Evolutionary conservation across 2,888 invertebrate genomes (phyloP), one percentile per base, ranked within the genome.

Genomic region (Octodonta nipae): DNA sequence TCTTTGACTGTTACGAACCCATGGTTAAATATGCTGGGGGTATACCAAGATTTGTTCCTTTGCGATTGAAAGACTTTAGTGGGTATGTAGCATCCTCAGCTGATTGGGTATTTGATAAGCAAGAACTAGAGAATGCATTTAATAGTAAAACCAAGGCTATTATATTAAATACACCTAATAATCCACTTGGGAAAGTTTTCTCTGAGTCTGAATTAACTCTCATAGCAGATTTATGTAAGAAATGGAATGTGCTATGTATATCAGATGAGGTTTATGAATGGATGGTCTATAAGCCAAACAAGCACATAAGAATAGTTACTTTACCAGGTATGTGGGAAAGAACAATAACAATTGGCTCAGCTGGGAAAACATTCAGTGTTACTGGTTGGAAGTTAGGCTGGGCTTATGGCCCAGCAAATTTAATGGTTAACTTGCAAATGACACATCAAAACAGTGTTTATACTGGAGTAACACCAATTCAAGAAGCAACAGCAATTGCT

Each of bases 261-360:
- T 80, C 92, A 1, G 98, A 98, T 61, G 98, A 98, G 61, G 98
- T 98, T 0, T 98, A 98, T 49, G 96, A 99, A 60, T 96, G 93
- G 91, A 72, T 98, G 58, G 83, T 87, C 7, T 93, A 80, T 51
- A 74, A 82, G 51, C 81, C 82, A 0, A 68, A 74, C 15, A 67
- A 84, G 49, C 88, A 95, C 60, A 74, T 93, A 37, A 73, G 93
- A 56, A 95, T 54, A 81, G 91, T 88, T 1, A 81, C 88, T 0
- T 60, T 98, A 5, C 95, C 95, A 0, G 92, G 67, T 10, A 98
- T 98, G 96, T 98, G 91, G 84, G 92, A 98, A 42, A 72, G 95
- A 13, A 96, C 96, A 0, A 77, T 98, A 17, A 95, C 96, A 0
- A 77, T 98, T 41, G 93, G 96, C 0, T 95, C 93, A 13, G 96